Evolutionary conservation across 2,113 vertebrate species (phyloP).

Genomic region (Cromileptes altivelis): DNA sequence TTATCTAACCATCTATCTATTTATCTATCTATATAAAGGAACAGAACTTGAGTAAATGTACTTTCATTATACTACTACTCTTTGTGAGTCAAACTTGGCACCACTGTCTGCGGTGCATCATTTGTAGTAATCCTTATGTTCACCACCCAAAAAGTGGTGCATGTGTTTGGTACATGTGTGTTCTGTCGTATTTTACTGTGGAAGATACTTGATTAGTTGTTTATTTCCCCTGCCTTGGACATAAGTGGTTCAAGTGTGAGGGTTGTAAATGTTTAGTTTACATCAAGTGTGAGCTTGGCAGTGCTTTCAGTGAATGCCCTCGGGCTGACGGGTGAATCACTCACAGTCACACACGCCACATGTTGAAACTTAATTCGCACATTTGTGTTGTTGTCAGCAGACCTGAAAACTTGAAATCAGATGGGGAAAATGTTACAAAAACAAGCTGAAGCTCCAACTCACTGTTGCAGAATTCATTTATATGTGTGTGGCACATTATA

Average conservation of each 20-base stretch:
- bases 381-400: conserved; percentile 17
- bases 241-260: conserved; percentile 78
- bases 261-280: conserved; percentile 78
- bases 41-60: no score
- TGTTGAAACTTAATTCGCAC: conserved; percentile 34
- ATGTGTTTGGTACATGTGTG: conserved; percentile 23
- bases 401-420: conserved; percentile 8
- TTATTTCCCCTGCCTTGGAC: conserved; percentile 74
- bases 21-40: no score
- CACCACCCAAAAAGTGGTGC: background rate
- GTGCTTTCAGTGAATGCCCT: conserved; percentile 58
- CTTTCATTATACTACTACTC: background rate
- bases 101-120: background rate
- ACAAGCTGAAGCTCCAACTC: background rate
- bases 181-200: conserved; percentile 38
- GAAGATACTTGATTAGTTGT: conserved; percentile 74
- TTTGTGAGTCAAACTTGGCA: conserved; percentile 2
- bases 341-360: conserved; percentile 35
- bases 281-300: conserved; percentile 63
- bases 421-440: background rate
- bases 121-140: background rate
- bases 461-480: background rate
- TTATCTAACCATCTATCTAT: no score
- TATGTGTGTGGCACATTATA: conserved; percentile 6
- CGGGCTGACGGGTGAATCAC: conserved; percentile 45